Base-by-base conservation (phyloP, 2,888 invertebrate species). In the Lottia gigantea region DNA sequence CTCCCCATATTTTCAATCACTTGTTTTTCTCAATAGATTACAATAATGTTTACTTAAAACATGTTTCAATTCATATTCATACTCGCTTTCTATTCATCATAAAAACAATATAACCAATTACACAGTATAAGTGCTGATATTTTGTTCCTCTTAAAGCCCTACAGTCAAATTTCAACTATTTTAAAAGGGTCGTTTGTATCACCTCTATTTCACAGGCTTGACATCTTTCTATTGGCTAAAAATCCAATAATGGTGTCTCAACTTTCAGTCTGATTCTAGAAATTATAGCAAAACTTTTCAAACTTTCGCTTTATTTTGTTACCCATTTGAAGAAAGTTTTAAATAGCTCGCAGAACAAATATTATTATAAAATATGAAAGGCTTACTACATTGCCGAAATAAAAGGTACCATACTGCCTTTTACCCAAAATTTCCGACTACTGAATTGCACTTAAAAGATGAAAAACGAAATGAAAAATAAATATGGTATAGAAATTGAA, bases 391-490 rank as follows among this genome's bases (percentile, higher is more conserved):
- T 23, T 23, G 55, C 23, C 3, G 19, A 55, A 55, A 55, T 23
- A 55, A 19, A 55, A 55, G 23, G 23, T 55, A 55, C 23, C 19
- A 23, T 23, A 23, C 55, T 55, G 55, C 19, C 55, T 55, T 55
- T 55, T 55, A 55, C 23, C 19, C 55, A 55, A 55, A 40, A 23
- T 55, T 23, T 55, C 55, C 55, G 14, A 55, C 19, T 55, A 40
- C 55, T 55, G 55, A 55, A 55, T 55, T 55, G 55, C 55, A 55
- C 55, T 55, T 55, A 23, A n/a, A 23, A 55, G 23, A 55, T 23
- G 55, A 55, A 55, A 55, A 55, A 55, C 55, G 55, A 55, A 55
- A 55, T 55, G 55, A 55, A 55, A 55, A 55, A 55, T 55, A 55
- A 55, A 55, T 55, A 55, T 55, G 23, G 55, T 19, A 55, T 55